Conservation (phyloP, 2,797 vertebrate genomes). For the Cyclura pinguis region DNA sequence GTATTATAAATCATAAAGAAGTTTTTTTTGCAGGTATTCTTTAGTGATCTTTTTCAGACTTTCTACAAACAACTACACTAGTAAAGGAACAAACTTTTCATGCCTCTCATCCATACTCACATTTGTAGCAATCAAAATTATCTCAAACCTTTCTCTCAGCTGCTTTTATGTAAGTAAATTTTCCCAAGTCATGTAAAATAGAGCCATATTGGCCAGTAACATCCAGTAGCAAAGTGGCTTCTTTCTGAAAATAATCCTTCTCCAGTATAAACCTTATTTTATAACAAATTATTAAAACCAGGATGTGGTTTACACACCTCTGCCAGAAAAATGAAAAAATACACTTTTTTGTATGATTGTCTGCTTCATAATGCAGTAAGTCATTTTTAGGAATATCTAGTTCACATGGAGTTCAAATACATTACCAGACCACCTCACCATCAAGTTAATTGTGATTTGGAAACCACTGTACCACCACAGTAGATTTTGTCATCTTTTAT, state of each 20-base stretch:
- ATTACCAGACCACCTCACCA: not conserved
- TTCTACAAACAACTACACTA: slow-evolving; percentile 9
- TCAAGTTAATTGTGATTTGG: not conserved
- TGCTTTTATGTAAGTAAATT: not conserved
- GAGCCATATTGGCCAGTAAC: not conserved
- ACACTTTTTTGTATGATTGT: not conserved
- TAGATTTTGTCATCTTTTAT: not conserved
- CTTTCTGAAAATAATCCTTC: slow-evolving; percentile 18
- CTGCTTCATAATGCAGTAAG: slow-evolving; percentile 11
- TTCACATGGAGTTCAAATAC: slow-evolving; percentile 50
- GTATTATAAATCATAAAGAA: slow-evolving; percentile 17
- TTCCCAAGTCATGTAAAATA: not conserved
- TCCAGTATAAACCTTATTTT: not conserved
- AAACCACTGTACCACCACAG: not conserved
- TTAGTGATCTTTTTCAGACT: not conserved
- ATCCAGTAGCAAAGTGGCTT: not conserved
- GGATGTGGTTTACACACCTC: slow-evolving; percentile 13
- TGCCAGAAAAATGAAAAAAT: slow-evolving; percentile 5
- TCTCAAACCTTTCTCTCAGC: not conserved
- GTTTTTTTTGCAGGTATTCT: not conserved
- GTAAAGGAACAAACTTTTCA: slow-evolving; percentile 6
- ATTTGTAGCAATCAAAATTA: slow-evolving; percentile 13
- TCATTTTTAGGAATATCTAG: not conserved
- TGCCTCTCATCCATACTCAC: slow-evolving; percentile 9
- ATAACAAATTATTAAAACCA: not conserved